Base-by-base conservation (phyloP, 2,797 vertebrate species). In the Manis javanica region DNA sequence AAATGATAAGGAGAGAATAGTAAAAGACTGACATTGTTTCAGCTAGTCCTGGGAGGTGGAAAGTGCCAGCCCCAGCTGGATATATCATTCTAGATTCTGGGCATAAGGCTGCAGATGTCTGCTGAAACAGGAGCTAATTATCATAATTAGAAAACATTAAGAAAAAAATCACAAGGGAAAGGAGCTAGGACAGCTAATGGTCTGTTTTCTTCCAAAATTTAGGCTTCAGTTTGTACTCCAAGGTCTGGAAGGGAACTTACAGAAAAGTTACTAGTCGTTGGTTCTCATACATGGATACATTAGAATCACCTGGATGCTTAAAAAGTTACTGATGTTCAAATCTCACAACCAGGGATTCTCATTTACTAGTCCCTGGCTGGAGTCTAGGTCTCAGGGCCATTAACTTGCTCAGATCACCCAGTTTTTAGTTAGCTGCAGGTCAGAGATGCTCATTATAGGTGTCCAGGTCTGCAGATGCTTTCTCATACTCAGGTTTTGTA, bases 1-100 rank as follows among this genome's bases (percentile, higher is more conserved):
- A 87, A 96, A 82, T 75, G 51, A 93, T 87, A 87, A 68, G 66
- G 61, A 46, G 59, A 82, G 61, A 93, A 59, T n/a, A 86, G 14
- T 64, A 68, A 81, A 66, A 61, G n/a, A 21, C 63, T 74, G 37
- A 78, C 26, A 24, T 71, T 64, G 59, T 71, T 86, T 29, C 68
- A 78, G 83, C 72, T 55, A 21, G 37, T 53, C 63, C 74, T 84
- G 16, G 42, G 79, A 95, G 63, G 69, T 90, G 15, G 61, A n/a
- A 78, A 29, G 26, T 69, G 8, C 55, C 53, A 51, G 14, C 63
- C 42, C 93, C 34, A 42, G 23, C 31, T 42, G 24, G 59, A 26
- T 64, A 1, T 61, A 46, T 92, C 66, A 29, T 84, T 93, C 31
- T 34, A 81, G 46, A 87, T 82, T 31, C 55, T 87, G 34, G 26